Conservation (phyloP, 2,888 invertebrate species). For the Sarcophaga carnaria region DNA sequence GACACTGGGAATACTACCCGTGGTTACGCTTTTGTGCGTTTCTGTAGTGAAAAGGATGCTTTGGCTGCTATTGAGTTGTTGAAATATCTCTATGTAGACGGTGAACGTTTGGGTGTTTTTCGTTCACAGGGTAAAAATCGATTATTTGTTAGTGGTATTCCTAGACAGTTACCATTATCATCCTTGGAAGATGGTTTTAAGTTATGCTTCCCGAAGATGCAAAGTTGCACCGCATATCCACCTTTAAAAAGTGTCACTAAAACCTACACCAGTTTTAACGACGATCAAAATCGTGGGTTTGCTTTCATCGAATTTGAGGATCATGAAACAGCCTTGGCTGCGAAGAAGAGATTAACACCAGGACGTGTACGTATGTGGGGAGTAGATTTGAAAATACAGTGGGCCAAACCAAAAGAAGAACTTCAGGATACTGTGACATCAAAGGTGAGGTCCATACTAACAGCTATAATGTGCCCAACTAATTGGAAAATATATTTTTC, state of each 20-base stretch:
- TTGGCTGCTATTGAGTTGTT: constrained; percentile 72
- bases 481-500: constrained; percentile 1
- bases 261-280: neutral
- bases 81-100: constrained; percentile 71
- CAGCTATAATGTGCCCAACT: neutral
- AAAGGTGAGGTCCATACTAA: constrained; percentile 47
- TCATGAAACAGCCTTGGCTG: constrained; percentile 73
- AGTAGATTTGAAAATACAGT: constrained; percentile 73
- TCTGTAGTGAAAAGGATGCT: constrained; percentile 71
- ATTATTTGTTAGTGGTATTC: constrained; percentile 74
- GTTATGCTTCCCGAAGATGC: constrained; percentile 71
- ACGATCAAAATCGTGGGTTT: constrained; percentile 72
- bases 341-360: constrained; percentile 72
- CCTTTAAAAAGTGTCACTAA: neutral
- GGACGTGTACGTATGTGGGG: constrained; percentile 73
- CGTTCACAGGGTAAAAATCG: constrained; percentile 74
- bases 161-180: constrained; percentile 67
- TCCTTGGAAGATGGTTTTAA: constrained; percentile 70
- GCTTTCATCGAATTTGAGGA: constrained; percentile 74
- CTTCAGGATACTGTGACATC: constrained; percentile 25
- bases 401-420: constrained; percentile 72
- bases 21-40: constrained; percentile 74
- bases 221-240: constrained; percentile 65
- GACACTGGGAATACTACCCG: constrained; percentile 72
- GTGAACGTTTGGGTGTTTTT: constrained; percentile 70